Conservation (phyloP, 1,140 invertebrate genomes). For the Temnothorax curvispinosus region DNA sequence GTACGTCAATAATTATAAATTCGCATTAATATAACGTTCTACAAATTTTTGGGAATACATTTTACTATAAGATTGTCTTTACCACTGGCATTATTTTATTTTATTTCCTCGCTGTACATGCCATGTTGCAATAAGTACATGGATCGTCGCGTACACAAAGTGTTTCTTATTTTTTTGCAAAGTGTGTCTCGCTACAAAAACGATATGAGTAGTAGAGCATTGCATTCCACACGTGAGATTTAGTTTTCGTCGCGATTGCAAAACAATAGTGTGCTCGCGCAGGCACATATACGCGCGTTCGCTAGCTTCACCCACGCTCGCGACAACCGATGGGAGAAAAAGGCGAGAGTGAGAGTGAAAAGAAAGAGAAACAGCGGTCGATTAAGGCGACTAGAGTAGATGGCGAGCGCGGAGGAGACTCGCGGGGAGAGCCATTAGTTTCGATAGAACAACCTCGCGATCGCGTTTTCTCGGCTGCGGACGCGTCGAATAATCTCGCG, state of each 20-base stretch:
- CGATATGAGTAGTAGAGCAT: not conserved
- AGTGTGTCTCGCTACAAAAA: not conserved
- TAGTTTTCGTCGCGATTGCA: constrained; percentile 52
- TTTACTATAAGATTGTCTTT: not conserved
- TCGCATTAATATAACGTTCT: not conserved
- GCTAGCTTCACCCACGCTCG: constrained; percentile 52
- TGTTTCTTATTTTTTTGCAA: not conserved
- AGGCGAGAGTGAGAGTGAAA: constrained; percentile 53
- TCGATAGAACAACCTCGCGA: constrained; percentile 43
- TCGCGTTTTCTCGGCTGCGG: constrained; percentile 22
- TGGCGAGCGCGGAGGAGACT: not conserved
- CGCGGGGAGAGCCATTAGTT: constrained; percentile 25
- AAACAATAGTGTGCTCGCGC: constrained; percentile 33
- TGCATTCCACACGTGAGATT: constrained; percentile 23
- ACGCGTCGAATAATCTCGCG: constrained; percentile 1
- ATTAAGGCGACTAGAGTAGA: constrained; percentile 7
- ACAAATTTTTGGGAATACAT: not conserved
- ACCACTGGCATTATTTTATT: not conserved
- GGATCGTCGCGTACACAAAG: not conserved
- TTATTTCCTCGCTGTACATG: not conserved
- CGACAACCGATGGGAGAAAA: constrained; percentile 27
- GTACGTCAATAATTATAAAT: not conserved
- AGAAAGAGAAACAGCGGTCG: constrained; percentile 51
- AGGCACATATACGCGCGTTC: not conserved
- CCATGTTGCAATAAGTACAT: not conserved